Evolutionary conservation across 2,113 vertebrate species (phyloP), one percentile per base, ranked within the genome.

Genomic region (Nymphicus hollandicus): DNA sequence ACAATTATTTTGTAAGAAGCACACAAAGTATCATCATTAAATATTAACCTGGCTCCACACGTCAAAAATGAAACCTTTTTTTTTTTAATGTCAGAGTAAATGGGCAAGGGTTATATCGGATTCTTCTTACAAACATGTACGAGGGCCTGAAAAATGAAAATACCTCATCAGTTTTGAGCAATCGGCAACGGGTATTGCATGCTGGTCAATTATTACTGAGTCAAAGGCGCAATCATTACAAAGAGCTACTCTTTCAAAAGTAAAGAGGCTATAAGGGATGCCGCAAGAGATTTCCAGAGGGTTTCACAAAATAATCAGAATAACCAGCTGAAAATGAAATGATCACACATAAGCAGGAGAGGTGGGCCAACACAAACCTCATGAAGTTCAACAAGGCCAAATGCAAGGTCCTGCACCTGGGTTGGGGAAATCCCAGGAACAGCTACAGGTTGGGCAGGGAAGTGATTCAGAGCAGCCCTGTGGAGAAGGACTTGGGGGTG

Each of bases 31-130:
- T 90, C 64, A 49, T 39, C 17, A 84, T 91, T 86, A 95, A 94
- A 89, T 73, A 90, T 95, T 93, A 95, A 96, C 95, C 31, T 16
- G 55, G 41, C 39, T 66, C 65, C 39, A 71, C 43, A 81, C 15
- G 11, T 81, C 63, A 85, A 92, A 95, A 81, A 71, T 10, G 27
- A 80, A 66, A 2, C 3, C 13, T 74, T 65, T 92, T 60, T 53
- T 79, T 78, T 93, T 66, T 74, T 5, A 23, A 50, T 52, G 79
- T 53, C 55, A 82, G 31, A 49, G 53, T 83, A 90, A 89, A 82
- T 13, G 61, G 56, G 55, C 88, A 89, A 89, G 76, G 88, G 86
- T 96, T 95, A 70, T 77, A 86, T 63, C 1, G 22, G 47, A 91
- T 70, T 73, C 44, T 55, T 56, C 24, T 79, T 35, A 44, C n/a